Percentiles rank a stretch among this genome's conserved stretches.
Evolutionary conservation across 2,888 invertebrate species (phyloP).

Genomic region (Dicranocentrus wangi): DNA sequence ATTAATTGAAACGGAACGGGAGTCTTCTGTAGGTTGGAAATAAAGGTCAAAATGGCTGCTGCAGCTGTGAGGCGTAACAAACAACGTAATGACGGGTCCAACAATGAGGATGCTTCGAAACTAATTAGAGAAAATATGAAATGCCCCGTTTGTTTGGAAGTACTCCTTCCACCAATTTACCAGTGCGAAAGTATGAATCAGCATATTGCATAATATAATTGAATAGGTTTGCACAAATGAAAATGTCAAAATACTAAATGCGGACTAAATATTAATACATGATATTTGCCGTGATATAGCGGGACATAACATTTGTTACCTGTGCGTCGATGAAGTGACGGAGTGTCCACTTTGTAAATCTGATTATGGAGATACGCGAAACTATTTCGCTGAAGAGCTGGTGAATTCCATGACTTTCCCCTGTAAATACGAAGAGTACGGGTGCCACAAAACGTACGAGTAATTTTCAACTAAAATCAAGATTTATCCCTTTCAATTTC

Average conservation of each 20-base stretch:
- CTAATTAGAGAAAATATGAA: conserved; percentile 54
- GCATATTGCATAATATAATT: neutral
- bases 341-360: conserved; percentile 59
- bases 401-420: conserved; percentile 61
- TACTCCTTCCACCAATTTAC: conserved; percentile 59
- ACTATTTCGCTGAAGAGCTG: conserved; percentile 61
- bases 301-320: conserved; percentile 59
- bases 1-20: too few relatives aligned
- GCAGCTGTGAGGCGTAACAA: neutral
- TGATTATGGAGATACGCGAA: conserved; percentile 60
- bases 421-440: conserved; percentile 62
- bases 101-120: conserved; percentile 34
- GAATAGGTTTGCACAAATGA: neutral
- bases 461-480: too few relatives aligned
- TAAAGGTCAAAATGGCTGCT: too few relatives aligned
- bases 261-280: too few relatives aligned
- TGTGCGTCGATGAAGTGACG: conserved; percentile 49
- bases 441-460: conserved; percentile 38
- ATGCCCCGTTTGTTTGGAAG: conserved; percentile 58
- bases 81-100: neutral
- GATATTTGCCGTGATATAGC: too few relatives aligned
- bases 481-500: too few relatives aligned
- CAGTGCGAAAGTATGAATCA: conserved; percentile 54
- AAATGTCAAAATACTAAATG: too few relatives aligned
- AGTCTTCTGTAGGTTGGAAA: too few relatives aligned